A percentile compares a stretch with the other conserved stretches of the same genome.
phyloP scores from a whole-genome alignment of 2,113 vertebrate genomes.

The Diadophis punctatus region DNA sequence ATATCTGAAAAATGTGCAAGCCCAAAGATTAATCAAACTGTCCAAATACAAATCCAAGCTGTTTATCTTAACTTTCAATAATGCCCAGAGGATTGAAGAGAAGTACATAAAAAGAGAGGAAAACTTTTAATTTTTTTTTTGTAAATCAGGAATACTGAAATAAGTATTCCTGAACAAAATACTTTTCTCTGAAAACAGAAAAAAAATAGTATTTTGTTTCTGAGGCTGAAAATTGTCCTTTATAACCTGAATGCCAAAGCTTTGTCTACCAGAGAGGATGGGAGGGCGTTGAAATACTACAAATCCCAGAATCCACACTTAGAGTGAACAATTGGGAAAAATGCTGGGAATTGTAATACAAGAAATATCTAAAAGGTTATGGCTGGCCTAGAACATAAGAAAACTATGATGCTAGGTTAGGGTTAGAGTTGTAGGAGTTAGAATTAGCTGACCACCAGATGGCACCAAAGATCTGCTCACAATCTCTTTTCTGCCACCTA shows the following conservation, averaged over 20 bases:
- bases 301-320: background rate
- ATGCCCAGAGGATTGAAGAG: background rate
- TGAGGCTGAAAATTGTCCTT: background rate
- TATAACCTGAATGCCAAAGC: background rate
- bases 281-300: background rate
- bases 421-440: no score
- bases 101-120: background rate
- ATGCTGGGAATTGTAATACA: background rate
- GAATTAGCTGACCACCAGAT: no score
- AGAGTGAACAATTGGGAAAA: background rate
- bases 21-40: background rate
- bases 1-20: background rate
- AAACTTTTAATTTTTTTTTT: background rate
- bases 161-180: background rate
- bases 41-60: background rate
- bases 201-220: background rate
- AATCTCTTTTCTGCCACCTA: background rate
- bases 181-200: background rate
- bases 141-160: background rate
- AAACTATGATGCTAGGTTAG: background rate
- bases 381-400: background rate
- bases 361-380: background rate
- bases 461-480: no score
- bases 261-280: background rate
- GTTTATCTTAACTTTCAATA: background rate